phyloP scores from a whole-genome alignment of 1,140 invertebrate species.

The Grapholita molesta region DNA sequence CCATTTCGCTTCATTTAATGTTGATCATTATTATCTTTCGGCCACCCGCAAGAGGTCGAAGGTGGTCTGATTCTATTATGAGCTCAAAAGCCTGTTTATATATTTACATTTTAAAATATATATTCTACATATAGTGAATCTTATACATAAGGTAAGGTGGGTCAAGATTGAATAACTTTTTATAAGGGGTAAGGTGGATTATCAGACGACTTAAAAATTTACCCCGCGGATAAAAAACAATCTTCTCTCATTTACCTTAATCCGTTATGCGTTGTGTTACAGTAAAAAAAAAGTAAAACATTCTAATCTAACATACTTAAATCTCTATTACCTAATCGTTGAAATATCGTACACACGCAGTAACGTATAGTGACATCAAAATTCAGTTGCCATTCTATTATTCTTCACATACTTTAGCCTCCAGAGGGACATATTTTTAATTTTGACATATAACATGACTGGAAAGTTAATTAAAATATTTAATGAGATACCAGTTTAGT shows the following conservation, averaged over 20 bases:
- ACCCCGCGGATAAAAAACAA: too few relatives aligned
- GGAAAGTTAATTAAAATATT: conserved; percentile 73
- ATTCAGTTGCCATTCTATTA: conserved; percentile 18
- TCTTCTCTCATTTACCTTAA: too few relatives aligned
- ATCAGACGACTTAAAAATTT: too few relatives aligned
- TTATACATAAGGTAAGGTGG: too few relatives aligned
- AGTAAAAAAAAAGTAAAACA: too few relatives aligned
- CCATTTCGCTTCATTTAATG: neutral
- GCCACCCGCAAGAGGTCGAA: neutral
- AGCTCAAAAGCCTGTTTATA: neutral
- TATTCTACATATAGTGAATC: neutral
- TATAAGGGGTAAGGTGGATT: too few relatives aligned
- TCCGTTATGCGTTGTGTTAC: too few relatives aligned
- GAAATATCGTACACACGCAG: conserved; percentile 19
- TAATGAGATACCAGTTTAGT: conserved; percentile 58
- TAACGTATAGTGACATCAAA: conserved; percentile 18
- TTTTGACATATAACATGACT: conserved; percentile 48
- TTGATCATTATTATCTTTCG: neutral
- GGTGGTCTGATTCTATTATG: neutral
- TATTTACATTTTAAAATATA: neutral
- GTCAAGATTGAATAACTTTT: too few relatives aligned
- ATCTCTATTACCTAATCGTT: too few relatives aligned
- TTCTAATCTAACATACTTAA: too few relatives aligned
- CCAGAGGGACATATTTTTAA: conserved; percentile 36
- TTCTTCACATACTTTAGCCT: conserved; percentile 30